Conservation (phyloP, 1,140 invertebrate genomes). For the Macrotrachela quadricornifera region DNA sequence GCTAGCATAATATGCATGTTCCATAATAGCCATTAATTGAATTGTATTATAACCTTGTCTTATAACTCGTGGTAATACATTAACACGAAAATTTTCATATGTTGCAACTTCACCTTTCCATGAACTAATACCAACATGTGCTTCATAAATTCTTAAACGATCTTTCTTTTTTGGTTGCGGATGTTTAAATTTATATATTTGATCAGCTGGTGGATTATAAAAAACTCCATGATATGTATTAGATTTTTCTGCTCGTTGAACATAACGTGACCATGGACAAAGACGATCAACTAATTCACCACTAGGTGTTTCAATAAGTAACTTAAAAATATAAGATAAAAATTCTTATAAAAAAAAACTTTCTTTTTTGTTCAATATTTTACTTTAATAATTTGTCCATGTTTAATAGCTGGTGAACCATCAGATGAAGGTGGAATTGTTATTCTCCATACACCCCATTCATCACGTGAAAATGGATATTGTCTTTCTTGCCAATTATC, state of each 20-base stretch:
- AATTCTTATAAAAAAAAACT: too few relatives aligned
- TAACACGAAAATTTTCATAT: conserved; percentile 71
- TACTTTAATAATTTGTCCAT: conserved; percentile 67
- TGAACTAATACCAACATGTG: conserved; percentile 91
- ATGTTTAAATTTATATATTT: conserved; percentile 47
- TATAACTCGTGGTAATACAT: conserved; percentile 72
- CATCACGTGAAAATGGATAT: conserved; percentile 58
- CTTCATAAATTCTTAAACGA: conserved; percentile 80
- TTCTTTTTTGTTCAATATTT: not conserved
- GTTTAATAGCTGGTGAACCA: conserved; percentile 57
- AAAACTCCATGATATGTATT: conserved; percentile 64
- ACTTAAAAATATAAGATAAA: conserved; percentile 24
- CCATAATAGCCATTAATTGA: conserved; percentile 98
- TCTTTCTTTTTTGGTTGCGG: conserved; percentile 47
- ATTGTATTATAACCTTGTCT: conserved; percentile 87
- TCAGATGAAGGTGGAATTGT: conserved; percentile 56
- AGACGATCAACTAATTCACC: conserved; percentile 60
- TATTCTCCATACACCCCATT: conserved; percentile 86
- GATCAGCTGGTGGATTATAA: conserved; percentile 52
- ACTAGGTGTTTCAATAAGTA: conserved; percentile 49
- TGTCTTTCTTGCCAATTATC: conserved; percentile 66
- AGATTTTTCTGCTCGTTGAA: conserved; percentile 48
- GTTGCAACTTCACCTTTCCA: conserved; percentile 63
- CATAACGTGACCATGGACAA: conserved; percentile 87
- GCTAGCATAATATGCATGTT: conserved; percentile 96